Conservation (phyloP, 2,113 vertebrate species). For the Microtus oregoni region DNA sequence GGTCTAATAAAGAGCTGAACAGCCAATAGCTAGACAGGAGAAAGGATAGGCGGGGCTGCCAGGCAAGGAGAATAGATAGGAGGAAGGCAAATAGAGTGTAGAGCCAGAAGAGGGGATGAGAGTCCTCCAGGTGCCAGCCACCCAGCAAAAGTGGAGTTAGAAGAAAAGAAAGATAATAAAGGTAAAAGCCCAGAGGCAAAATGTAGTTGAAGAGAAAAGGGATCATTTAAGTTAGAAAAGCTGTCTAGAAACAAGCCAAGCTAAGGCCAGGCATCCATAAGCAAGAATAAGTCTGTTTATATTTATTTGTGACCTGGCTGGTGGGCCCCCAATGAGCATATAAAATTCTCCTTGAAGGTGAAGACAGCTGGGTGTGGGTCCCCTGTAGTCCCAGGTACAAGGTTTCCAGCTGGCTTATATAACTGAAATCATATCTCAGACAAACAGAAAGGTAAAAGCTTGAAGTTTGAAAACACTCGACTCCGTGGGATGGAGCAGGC, state of each 20-base stretch:
- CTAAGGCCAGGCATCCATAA: neutral
- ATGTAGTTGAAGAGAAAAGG: no score
- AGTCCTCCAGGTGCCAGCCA: no score
- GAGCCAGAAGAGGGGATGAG: no score
- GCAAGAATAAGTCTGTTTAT: neutral
- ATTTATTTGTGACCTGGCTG: neutral
- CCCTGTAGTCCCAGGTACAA: neutral
- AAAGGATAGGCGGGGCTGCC: no score
- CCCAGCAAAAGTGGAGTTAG: no score
- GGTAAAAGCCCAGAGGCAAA: no score
- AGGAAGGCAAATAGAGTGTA: no score
- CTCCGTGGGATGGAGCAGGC: neutral
- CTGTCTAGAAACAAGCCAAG: neutral
- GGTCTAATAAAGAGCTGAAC: no score
- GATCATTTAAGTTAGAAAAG: no score
- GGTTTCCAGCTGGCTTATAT: neutral
- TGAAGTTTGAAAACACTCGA: slow-evolving; percentile 1
- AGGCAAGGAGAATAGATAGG: no score
- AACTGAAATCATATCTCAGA: neutral
- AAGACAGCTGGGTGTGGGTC: neutral
- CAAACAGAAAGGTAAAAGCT: neutral
- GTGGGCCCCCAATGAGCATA: neutral
- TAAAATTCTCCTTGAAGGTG: neutral
- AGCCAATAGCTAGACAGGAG: no score
- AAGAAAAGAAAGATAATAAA: no score